Conservation (phyloP, 1,140 invertebrate genomes). For the Drosophila kurseongensis region DNA sequence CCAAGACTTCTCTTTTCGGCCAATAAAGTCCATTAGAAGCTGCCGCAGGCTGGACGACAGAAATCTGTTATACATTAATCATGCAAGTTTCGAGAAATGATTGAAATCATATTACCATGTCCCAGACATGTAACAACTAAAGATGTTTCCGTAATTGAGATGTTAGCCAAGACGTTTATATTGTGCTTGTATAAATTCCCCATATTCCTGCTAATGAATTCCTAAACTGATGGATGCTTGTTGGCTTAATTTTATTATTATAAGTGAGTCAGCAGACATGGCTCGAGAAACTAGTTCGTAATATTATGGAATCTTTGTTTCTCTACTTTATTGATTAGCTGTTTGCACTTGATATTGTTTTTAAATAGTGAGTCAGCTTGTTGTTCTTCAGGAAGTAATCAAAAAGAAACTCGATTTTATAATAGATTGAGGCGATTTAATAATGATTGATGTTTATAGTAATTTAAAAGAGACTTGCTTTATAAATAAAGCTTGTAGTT, state of each 20-base stretch:
- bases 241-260: slow-evolving; percentile 16
- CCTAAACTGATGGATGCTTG: slow-evolving; percentile 11
- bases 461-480: background rate
- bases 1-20: slow-evolving; percentile 27
- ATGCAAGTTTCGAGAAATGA: slow-evolving; percentile 70
- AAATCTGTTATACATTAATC: slow-evolving; percentile 67
- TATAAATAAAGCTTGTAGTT: background rate
- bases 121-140: slow-evolving; percentile 34
- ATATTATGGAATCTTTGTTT: background rate
- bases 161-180: slow-evolving; percentile 29
- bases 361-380: background rate
- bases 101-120: slow-evolving; percentile 65
- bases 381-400: too few relatives aligned
- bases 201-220: slow-evolving; percentile 16
- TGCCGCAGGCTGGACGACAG: background rate
- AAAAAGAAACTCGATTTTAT: too few relatives aligned
- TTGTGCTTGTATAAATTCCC: background rate
- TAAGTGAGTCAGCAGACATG: slow-evolving; percentile 1
- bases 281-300: background rate
- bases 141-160: slow-evolving; percentile 48
- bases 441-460: background rate
- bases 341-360: background rate
- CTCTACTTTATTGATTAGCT: background rate
- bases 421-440: too few relatives aligned
- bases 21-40: slow-evolving; percentile 49